Percentiles rank a stretch among this genome's conserved stretches.
These are phyloP conservation scores for Edolisoma coerulescens DNA, from an alignment of 2,113 vertebrate species.

Conservation along the genomic window DNA sequence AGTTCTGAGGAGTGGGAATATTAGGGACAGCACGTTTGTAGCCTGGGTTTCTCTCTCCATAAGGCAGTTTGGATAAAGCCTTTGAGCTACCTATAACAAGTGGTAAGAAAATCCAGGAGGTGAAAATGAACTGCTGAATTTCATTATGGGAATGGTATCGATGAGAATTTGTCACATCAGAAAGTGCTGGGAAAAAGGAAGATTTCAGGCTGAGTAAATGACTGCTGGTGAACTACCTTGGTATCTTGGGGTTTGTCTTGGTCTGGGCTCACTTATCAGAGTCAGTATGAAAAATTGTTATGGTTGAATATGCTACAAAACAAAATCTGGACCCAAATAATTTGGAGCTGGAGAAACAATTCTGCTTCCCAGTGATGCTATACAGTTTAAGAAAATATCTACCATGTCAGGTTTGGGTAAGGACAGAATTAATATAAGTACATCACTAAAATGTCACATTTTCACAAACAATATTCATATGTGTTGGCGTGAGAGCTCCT, in stretches of 20 bases:
- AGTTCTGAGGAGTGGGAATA: not conserved
- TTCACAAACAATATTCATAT: not conserved
- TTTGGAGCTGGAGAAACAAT: not conserved
- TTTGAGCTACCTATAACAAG: not conserved
- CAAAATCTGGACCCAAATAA: not conserved
- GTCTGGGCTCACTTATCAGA: not conserved
- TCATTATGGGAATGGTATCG: not conserved
- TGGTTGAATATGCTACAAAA: not conserved
- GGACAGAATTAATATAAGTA: not conserved
- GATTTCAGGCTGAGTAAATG: not conserved
- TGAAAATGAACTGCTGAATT: not conserved
- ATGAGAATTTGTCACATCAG: not conserved
- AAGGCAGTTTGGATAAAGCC: not conserved
- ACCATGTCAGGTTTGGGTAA: rapidly evolving
- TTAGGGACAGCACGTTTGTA: rapidly evolving
- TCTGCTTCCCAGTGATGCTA: not conserved
- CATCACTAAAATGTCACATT: not conserved
- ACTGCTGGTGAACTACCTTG: not conserved
- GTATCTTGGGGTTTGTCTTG: not conserved
- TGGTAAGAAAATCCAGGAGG: not conserved
- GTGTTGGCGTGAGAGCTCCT: too few relatives aligned
- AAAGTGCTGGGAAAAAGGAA: not conserved
- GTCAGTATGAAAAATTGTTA: not conserved
- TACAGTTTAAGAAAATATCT: not conserved
- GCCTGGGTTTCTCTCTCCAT: not conserved